phyloP scores from a whole-genome alignment of 2,797 vertebrate species.

The Choloepus didactylus region DNA sequence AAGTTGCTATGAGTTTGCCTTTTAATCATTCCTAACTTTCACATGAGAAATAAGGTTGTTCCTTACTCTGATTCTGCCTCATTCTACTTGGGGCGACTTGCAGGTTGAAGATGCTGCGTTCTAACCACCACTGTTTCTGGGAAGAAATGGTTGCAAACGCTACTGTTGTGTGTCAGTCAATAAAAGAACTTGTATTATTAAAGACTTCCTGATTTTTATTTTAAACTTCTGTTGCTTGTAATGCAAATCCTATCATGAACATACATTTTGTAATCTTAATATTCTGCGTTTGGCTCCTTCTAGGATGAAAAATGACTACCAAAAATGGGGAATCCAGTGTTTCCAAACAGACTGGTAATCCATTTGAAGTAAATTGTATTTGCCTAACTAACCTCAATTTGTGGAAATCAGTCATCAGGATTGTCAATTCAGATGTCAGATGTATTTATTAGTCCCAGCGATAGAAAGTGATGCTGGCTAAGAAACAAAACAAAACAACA shows the following conservation, averaged over 20 bases:
- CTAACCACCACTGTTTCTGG: no score
- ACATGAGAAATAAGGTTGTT: background rate
- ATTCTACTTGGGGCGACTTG: accelerated
- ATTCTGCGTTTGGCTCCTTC: background rate
- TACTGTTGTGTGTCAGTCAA: accelerated
- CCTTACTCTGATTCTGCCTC: background rate
- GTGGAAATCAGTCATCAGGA: background rate
- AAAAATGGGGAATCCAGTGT: background rate
- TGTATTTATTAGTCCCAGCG: background rate
- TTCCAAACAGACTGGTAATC: background rate
- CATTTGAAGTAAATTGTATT: background rate
- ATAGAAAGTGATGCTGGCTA: background rate
- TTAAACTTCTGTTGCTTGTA: background rate
- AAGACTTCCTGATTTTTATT: background rate
- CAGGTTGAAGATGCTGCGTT: background rate
- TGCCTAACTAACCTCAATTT: background rate
- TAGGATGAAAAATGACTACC: background rate
- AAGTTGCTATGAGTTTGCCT: background rate
- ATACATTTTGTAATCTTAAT: background rate
- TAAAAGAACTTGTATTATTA: accelerated
- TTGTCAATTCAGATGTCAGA: background rate
- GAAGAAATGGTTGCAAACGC: accelerated
- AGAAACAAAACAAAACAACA: no score
- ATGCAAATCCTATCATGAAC: background rate
- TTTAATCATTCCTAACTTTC: background rate